Evolutionary conservation across 2,113 vertebrate species (phyloP), one percentile per base, ranked within the genome.

Genomic region (Tetrax tetrax): DNA sequence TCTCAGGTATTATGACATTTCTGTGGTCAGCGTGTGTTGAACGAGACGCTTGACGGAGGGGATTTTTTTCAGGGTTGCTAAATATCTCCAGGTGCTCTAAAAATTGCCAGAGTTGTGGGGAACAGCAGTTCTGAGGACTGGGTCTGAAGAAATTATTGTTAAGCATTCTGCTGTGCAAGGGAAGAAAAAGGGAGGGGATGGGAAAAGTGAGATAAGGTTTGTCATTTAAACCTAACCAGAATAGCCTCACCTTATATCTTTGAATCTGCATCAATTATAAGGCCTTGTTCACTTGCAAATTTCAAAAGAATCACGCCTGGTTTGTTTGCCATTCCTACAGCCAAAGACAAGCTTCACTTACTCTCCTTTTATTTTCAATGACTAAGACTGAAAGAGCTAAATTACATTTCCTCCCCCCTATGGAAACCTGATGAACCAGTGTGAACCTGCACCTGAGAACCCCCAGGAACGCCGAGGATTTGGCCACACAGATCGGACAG

Each of bases 391-490:
- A 93, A 97, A 96, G 90, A 92, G 85, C 93, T 94, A 95, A 97
- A 96, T 96, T 87, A 90, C 92, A 90, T 96, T 96, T 94, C 93
- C 93, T 93, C 50, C 90, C 86, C 43, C 0, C 87, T 82, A 68
- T 76, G 95, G 92, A 95, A 96, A 94, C 90, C 86, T 95, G 96
- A 87, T 94, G 95, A 96, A 96, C 96, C 94, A 93, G 86, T 90
- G 92, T 95, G 95, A 96, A 96, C 92, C 95, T 69, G 90, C 93
- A 95, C 92, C 96, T 95, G 96, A 96, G 95, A 82, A 97, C 69
- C 80, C 86, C 80, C 80, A 6, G 88, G 92, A 93, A 90, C 12
- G 0, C 25, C 0, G 21, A 71, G 77, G 95, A 83, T 89, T 76
- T 96, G 92, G 94, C 93, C 95, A 95, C 95, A 96, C 90, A 96